phyloP scores from a whole-genome alignment of 2,113 vertebrate genomes.

The Nyctereutes procyonoides region DNA sequence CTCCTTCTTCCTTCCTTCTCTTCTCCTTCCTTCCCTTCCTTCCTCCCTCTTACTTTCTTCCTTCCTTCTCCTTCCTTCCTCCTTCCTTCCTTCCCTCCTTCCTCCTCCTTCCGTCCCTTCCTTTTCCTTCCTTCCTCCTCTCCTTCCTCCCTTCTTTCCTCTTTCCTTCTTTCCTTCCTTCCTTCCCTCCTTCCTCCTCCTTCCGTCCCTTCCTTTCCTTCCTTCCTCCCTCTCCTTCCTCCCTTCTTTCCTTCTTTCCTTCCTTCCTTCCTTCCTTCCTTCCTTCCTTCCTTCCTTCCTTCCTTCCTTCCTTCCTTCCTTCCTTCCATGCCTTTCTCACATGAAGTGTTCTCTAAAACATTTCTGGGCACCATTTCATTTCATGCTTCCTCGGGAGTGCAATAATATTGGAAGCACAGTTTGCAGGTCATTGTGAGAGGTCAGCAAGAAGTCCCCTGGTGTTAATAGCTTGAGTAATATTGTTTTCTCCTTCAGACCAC shows the following conservation, averaged over 20 bases:
- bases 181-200: no score
- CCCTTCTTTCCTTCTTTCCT: no score
- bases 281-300: no score
- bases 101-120: not conserved
- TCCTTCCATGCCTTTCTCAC: not conserved
- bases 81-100: not conserved
- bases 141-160: not conserved
- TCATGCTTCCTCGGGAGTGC: slow-evolving; percentile 21
- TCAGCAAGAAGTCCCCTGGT: slow-evolving; percentile 27
- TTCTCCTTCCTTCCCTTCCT: no score
- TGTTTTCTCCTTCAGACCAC: slow-evolving; percentile 71
- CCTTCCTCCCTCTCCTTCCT: no score
- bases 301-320: not conserved
- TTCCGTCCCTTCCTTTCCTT: no score
- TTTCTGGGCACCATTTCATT: not conserved
- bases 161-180: no score
- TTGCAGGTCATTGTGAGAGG: slow-evolving; percentile 56
- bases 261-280: no score
- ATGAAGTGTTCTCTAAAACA: slow-evolving; percentile 49
- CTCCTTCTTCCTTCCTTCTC: no score
- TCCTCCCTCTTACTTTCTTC: no score
- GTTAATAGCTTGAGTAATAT: slow-evolving; percentile 51
- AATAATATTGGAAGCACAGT: slow-evolving; percentile 18
- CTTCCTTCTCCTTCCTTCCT: no score
- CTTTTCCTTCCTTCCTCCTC: no score